Evolutionary conservation across 2,888 invertebrate genomes (phyloP).

Genomic region (Empis livida): DNA sequence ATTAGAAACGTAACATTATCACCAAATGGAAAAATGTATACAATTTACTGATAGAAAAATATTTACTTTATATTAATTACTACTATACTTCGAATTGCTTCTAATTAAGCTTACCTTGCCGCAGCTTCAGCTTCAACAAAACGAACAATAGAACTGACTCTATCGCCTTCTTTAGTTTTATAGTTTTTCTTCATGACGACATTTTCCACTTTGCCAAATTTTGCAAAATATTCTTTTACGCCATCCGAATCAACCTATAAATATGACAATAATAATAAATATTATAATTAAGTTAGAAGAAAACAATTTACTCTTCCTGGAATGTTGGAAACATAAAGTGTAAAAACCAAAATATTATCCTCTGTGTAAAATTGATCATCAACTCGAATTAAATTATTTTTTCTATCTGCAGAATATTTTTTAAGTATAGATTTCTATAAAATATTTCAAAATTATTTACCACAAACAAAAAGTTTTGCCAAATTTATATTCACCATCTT

Average conservation of each 20-base stretch:
- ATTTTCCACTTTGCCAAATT: not conserved
- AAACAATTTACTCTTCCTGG: not conserved
- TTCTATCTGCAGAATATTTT: not conserved
- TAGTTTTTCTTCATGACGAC: not conserved
- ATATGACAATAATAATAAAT: not conserved
- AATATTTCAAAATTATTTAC: no score
- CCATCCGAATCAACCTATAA: not conserved
- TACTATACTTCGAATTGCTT: no score
- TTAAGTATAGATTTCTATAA: no score
- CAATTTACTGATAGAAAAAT: no score
- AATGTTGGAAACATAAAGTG: not conserved
- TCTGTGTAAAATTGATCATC: not conserved
- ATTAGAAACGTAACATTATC: no score
- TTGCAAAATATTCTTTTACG: not conserved
- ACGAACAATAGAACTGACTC: not conserved
- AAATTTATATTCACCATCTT: no score
- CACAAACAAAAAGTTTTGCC: no score
- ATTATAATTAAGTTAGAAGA: not conserved
- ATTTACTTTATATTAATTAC: no score
- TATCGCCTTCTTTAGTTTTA: not conserved
- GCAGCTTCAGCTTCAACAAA: not conserved
- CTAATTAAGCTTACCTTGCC: not conserved
- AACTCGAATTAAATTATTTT: not conserved
- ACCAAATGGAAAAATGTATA: no score
- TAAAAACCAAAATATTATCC: not conserved